phyloP scores from a whole-genome alignment of 2,888 invertebrate species.

The Kryphioiulus occultus region DNA sequence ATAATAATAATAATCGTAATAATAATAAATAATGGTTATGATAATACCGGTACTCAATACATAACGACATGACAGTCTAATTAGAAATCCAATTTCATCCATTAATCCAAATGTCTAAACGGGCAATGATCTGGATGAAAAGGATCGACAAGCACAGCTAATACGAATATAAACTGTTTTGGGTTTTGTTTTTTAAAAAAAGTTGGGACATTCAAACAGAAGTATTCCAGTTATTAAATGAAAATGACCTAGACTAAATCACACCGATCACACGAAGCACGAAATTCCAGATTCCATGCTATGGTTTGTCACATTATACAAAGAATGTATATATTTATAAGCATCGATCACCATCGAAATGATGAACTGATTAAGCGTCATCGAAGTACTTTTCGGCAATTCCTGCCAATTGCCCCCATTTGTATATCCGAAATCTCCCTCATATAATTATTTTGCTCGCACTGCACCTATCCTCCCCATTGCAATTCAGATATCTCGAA shows the following conservation, averaged over 20 bases:
- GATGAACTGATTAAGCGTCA: slow-evolving; percentile 41
- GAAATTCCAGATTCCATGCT: slow-evolving; percentile 44
- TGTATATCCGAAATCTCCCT: background rate
- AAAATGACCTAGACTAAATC: slow-evolving; percentile 18
- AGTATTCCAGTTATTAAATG: background rate
- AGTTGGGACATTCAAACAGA: background rate
- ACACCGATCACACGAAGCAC: slow-evolving; percentile 41
- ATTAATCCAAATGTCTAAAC: background rate
- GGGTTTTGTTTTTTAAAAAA: background rate
- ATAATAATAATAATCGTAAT: background rate
- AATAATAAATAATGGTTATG: background rate
- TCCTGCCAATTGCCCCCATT: background rate
- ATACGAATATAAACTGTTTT: background rate
- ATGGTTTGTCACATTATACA: slow-evolving; percentile 26
- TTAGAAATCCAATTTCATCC: background rate
- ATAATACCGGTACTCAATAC: background rate
- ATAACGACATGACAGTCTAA: background rate
- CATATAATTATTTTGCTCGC: background rate
- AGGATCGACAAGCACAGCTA: background rate
- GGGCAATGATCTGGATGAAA: background rate
- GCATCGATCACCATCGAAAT: background rate
- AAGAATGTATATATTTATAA: slow-evolving; percentile 45
- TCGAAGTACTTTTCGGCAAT: slow-evolving; percentile 11
- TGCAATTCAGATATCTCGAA: slow-evolving; percentile 7
- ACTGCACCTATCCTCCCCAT: background rate